Base-by-base conservation (phyloP, 2,797 vertebrate species). In the Gadopsis bispinosus region DNA sequence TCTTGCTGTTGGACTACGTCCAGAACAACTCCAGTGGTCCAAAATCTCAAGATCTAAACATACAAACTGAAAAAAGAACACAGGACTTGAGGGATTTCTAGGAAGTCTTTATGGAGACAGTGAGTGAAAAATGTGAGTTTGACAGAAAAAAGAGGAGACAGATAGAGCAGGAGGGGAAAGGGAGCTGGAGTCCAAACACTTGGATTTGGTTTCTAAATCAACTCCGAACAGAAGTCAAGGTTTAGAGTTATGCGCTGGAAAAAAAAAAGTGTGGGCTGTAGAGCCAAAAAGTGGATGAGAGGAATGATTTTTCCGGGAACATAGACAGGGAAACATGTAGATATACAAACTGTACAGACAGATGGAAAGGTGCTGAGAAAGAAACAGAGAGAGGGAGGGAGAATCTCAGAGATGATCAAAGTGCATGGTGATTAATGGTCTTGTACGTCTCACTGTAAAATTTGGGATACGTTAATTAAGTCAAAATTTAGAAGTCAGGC, bases 161-260 rank as follows among this genome's bases (percentile, higher is more conserved):
- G 47, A 73, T 62, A 39, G 63, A 73, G 14, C 26, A 58, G 62
- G 45, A 72, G 37, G 26, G 72, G 61, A 56, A 67, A 70, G 69
- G 63, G 61, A 85, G 68, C 37, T 73, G 4, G n/a, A 83, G 72
- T 84, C 73, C 79, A 88, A 77, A 87, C 59, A 64, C 68, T 84
- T 91, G 90, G 87, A 84, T 90, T 87, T 54, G 68, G 76, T 84
- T 91, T 84, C 85, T 81, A 83, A 91, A 87, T 92, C 88, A 89
- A 87, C 90, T 91, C 82, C 58, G 80, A 91, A 89, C 83, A 93
- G 87, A 92, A 81, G 89, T 91, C 86, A 85, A 89, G 89, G 88
- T 88, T 92, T 84, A 85, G 89, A 92, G 85, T 87, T 90, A 88
- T 92, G 92, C 54, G 59, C 84, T 92, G 90, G 90, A 91, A 91